phyloP scores from a whole-genome alignment of 30 jellyfish, hydroid and myxozoan species.

The Pelagia noctiluca region DNA sequence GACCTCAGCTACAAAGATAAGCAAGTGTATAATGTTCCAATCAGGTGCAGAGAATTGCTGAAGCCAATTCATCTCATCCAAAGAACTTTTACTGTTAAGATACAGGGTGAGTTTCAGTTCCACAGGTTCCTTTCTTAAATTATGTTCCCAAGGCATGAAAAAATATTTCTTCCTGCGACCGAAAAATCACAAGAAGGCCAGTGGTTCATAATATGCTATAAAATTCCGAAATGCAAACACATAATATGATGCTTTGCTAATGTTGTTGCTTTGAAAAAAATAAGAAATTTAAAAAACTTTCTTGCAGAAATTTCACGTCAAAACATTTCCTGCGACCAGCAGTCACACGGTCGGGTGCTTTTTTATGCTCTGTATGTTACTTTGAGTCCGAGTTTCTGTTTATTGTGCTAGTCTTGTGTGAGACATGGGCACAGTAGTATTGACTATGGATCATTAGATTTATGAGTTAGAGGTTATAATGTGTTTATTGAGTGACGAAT shows the following conservation, averaged over 20 bases:
- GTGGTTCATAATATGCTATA: neutral
- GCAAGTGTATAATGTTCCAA: slow-evolving; percentile 38
- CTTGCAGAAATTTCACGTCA: neutral
- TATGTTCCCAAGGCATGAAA: too few relatives aligned
- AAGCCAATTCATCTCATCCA: slow-evolving; percentile 46
- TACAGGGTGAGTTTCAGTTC: slow-evolving; percentile 25
- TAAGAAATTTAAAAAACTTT: too few relatives aligned
- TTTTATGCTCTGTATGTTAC: too few relatives aligned
- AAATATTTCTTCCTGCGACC: too few relatives aligned
- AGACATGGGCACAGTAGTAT: too few relatives aligned
- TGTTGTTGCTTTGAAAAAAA: neutral
- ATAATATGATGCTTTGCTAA: neutral
- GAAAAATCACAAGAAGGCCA: neutral
- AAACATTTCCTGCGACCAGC: too few relatives aligned
- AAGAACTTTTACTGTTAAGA: slow-evolving; percentile 21
- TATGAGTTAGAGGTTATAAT: too few relatives aligned
- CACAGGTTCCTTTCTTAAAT: neutral
- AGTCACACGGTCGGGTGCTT: too few relatives aligned
- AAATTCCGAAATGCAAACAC: neutral
- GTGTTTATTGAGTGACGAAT: too few relatives aligned
- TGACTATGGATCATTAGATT: too few relatives aligned
- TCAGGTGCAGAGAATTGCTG: slow-evolving; percentile 58
- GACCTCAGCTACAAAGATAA: slow-evolving; percentile 26
- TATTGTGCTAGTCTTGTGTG: too few relatives aligned
- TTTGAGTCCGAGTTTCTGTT: too few relatives aligned